A percentile compares a stretch with the other conserved stretches of the same genome.
Conservation (phyloP, 2,113 vertebrate genomes). For the Charina bottae region DNA sequence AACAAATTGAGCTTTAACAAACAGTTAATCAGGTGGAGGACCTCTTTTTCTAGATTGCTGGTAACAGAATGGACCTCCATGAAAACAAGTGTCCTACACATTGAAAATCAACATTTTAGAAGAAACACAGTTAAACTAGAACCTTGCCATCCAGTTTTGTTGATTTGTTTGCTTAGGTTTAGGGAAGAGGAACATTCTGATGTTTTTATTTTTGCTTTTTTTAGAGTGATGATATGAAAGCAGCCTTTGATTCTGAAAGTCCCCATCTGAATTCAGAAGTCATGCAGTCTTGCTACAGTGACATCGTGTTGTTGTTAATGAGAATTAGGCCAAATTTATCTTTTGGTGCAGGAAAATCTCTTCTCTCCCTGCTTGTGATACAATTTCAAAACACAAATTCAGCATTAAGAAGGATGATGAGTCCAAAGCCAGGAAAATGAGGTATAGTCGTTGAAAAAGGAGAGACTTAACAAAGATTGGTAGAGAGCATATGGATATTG, state of each 20-base stretch:
- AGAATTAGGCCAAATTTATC: not conserved
- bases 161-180: no score
- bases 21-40: no score
- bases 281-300: not conserved
- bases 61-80: no score
- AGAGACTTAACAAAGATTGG: not conserved
- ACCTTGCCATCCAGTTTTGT: not conserved
- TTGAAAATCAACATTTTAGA: not conserved
- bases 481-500: not conserved
- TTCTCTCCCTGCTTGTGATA: not conserved
- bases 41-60: no score
- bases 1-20: no score
- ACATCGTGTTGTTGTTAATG: no score
- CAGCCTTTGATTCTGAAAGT: not conserved
- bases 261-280: not conserved
- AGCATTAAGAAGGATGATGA: not conserved
- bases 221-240: not conserved
- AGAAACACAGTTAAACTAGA: not conserved
- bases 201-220: no score
- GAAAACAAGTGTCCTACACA: not conserved
- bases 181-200: not conserved
- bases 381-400: constrained; percentile 1
- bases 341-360: not conserved
- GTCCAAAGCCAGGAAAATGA: not conserved
- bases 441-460: not conserved